These are phyloP conservation scores for Nyleta sp. DNA, from an alignment of 2,888 invertebrate genomes.

Conservation along the genomic window DNA sequence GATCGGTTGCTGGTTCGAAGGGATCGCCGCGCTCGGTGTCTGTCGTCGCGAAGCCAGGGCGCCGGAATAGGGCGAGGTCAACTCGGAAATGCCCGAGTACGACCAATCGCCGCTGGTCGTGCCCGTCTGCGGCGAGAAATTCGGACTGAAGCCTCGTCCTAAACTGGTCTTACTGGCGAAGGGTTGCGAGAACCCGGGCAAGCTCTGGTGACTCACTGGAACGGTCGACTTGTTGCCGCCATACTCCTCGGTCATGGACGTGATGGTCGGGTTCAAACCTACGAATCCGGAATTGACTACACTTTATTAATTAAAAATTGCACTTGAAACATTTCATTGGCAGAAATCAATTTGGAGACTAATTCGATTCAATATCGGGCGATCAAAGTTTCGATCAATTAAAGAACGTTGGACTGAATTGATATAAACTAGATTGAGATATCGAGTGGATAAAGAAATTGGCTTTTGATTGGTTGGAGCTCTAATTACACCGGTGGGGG, in stretches of 20 bases:
- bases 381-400: too few species aligned
- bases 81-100: constrained; percentile 67
- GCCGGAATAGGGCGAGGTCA: constrained; percentile 69
- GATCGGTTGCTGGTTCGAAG: constrained; percentile 73
- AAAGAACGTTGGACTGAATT: too few species aligned
- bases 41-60: constrained; percentile 66
- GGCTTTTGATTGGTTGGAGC: too few species aligned
- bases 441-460: too few species aligned
- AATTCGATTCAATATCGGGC: too few species aligned
- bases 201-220: constrained; percentile 80
- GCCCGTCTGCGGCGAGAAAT: constrained; percentile 72
- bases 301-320: too few species aligned
- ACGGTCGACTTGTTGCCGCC: constrained; percentile 76
- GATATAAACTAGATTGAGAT: too few species aligned
- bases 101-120: constrained; percentile 68
- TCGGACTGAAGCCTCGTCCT: constrained; percentile 75
- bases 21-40: constrained; percentile 42
- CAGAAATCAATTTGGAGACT: too few species aligned
- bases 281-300: too few species aligned
- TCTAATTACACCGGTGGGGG: too few species aligned
- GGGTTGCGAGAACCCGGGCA: constrained; percentile 85
- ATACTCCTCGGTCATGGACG: constrained; percentile 77
- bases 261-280: too few species aligned
- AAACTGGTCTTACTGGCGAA: constrained; percentile 81
- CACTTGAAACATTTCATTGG: too few species aligned